Evolutionary conservation across 2,888 invertebrate genomes (phyloP).

Genomic region (Chrysotoxum bicinctum): DNA sequence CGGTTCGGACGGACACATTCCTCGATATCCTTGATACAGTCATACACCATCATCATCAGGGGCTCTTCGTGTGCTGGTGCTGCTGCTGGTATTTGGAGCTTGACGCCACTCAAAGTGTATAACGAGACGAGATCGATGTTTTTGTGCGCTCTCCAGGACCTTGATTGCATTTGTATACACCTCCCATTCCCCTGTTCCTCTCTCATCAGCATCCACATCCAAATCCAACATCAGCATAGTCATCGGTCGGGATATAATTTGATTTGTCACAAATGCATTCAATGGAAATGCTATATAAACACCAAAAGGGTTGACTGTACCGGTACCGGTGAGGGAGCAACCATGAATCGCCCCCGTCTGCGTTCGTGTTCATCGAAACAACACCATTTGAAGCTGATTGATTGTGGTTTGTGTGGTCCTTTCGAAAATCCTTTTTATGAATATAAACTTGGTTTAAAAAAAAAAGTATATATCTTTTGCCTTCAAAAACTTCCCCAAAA

Average conservation of each 20-base stretch:
- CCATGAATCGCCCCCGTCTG: neutral
- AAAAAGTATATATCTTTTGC: neutral
- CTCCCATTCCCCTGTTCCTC: neutral
- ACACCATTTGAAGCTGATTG: slow-evolving; percentile 66
- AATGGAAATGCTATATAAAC: slow-evolving; percentile 66
- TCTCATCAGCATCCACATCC: slow-evolving; percentile 7
- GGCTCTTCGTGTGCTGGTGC: neutral
- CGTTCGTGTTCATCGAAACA: slow-evolving; percentile 6
- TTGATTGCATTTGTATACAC: slow-evolving; percentile 60
- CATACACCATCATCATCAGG: no score
- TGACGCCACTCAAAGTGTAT: slow-evolving; percentile 40
- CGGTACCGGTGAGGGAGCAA: neutral
- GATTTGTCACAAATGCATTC: slow-evolving; percentile 66
- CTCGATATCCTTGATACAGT: neutral
- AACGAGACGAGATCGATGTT: slow-evolving; percentile 51
- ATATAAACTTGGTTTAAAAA: neutral
- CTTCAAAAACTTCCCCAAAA: slow-evolving; percentile 17
- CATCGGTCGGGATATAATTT: slow-evolving; percentile 52
- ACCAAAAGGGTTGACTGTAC: slow-evolving; percentile 19
- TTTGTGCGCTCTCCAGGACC: slow-evolving; percentile 43
- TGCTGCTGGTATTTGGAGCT: slow-evolving; percentile 19
- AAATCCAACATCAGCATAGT: slow-evolving; percentile 12
- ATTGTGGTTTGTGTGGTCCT: slow-evolving; percentile 57
- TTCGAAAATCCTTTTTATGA: slow-evolving; percentile 32
- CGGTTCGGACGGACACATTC: slow-evolving; percentile 25